Evolutionary conservation across 2,797 vertebrate species (phyloP), one percentile per base, ranked within the genome.

Genomic region (Esox masquinongy): DNA sequence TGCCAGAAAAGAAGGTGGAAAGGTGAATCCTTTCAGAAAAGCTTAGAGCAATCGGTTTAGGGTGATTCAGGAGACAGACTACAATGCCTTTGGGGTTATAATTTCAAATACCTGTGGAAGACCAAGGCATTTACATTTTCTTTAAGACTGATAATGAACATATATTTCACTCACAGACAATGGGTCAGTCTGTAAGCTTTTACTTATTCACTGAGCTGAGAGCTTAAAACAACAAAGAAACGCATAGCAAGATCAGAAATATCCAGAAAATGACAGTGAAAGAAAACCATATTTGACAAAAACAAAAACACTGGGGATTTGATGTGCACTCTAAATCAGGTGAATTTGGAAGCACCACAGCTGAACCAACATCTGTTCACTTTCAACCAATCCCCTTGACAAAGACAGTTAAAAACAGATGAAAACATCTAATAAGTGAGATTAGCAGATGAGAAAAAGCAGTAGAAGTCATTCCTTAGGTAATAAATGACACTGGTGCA

Each of bases 51-150:
- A 74, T 74, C 68, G 5, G 29, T 71, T 49, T 79, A 26, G 68
- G 36, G 34, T 53, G 22, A 72, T 12, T 26, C 0, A 15, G 49
- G 67, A 80, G 51, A 4, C 36, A 72, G 22, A 61, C 56, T 61
- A 24, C 49, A 66, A 74, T 31, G 56, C 34, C 56, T 7, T 34
- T 24, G n/a, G 49, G 47, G 0, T 14, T 77, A 70, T 39, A 50
- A 53, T 64, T 79, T 76, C 70, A 76, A 79, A 81, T 64, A 77
- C 63, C 51, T 72, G 29, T 22, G 50, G 63, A 81, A 72, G 16
- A 72, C 77, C 76, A 63, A 82, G 72, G 70, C 31, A 70, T 73
- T 29, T 26, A 59, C 74, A 78, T 22, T 39, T 39, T 51, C 72
- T 77, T 51, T 73, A 72, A 76, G 26, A 77, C 49, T 22, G 12